Evolutionary conservation across 1,140 invertebrate species (phyloP).

Genomic region (Drosophila burlai): DNA sequence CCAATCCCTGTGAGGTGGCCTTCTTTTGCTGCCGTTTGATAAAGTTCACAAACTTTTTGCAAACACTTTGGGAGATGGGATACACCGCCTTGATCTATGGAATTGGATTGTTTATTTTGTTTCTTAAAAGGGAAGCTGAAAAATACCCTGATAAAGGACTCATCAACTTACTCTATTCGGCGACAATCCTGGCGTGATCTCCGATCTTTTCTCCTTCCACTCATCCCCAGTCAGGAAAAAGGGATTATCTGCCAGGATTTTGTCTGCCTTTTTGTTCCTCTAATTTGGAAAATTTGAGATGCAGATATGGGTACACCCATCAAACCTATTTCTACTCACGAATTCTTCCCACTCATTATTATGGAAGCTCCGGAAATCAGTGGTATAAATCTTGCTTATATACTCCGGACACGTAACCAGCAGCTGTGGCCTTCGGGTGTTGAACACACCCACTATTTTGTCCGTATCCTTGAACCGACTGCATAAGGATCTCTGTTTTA

Average conservation of each 20-base stretch:
- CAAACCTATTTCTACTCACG: conserved; percentile 24
- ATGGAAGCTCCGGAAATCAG: conserved; percentile 85
- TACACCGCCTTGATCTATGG: conserved; percentile 56
- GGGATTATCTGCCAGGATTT: conserved; percentile 84
- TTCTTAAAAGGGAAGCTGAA: background rate
- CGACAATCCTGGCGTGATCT: conserved; percentile 87
- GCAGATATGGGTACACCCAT: background rate
- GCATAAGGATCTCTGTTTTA: background rate
- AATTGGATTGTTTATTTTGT: background rate
- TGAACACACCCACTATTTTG: conserved; percentile 58
- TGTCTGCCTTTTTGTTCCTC: conserved; percentile 77
- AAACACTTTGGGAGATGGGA: conserved; percentile 57
- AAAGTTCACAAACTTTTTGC: conserved; percentile 54
- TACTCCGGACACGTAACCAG: conserved; percentile 85
- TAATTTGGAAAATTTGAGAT: conserved; percentile 11
- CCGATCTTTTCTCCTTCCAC: conserved; percentile 87
- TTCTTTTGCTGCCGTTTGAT: conserved; percentile 39
- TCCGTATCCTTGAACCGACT: conserved; percentile 59
- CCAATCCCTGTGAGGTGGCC: conserved; percentile 33
- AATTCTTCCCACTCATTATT: conserved; percentile 63
- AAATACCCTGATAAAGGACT: background rate
- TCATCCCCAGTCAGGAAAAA: conserved; percentile 83
- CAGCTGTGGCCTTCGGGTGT: conserved; percentile 65
- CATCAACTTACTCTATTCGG: conserved; percentile 70
- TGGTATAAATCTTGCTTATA: conserved; percentile 85